These are phyloP conservation scores for Folsomia manolachei DNA, from an alignment of 2,888 invertebrate species.

Conservation along the genomic window DNA sequence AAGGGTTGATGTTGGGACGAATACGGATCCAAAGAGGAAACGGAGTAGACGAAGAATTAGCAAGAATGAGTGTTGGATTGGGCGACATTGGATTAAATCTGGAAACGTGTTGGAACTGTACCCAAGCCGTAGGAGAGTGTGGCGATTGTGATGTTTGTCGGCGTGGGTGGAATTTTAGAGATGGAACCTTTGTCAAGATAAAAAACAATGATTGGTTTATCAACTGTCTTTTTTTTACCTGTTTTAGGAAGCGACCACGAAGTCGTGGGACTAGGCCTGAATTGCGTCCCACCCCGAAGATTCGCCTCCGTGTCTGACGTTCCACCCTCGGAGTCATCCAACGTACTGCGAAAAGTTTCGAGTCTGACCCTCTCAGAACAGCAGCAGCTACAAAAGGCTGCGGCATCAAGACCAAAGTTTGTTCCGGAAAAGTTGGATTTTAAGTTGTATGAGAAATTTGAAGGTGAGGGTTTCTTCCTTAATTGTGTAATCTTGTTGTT, in stretches of 20 bases:
- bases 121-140: no score
- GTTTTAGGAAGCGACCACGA: not conserved
- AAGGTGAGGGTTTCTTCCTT: constrained; percentile 75
- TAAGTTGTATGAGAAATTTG: constrained; percentile 83
- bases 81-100: no score
- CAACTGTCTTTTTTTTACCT: no score
- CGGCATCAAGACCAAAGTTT: constrained; percentile 67
- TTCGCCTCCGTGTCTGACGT: constrained; percentile 54
- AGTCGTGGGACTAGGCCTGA: constrained; percentile 10
- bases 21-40: no score
- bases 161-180: no score
- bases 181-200: no score
- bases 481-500: not conserved
- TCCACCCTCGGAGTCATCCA: constrained; percentile 60
- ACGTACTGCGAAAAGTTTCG: constrained; percentile 78
- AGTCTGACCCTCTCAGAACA: constrained; percentile 68
- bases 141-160: no score
- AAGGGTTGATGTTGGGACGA: not conserved
- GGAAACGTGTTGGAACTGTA: no score
- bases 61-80: no score
- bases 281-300: constrained; percentile 49
- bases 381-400: not conserved
- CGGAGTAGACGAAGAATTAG: no score
- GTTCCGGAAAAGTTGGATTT: constrained; percentile 84
- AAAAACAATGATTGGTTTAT: no score